Conservation (phyloP, 2,888 invertebrate species). For the Lysandra coridon region DNA sequence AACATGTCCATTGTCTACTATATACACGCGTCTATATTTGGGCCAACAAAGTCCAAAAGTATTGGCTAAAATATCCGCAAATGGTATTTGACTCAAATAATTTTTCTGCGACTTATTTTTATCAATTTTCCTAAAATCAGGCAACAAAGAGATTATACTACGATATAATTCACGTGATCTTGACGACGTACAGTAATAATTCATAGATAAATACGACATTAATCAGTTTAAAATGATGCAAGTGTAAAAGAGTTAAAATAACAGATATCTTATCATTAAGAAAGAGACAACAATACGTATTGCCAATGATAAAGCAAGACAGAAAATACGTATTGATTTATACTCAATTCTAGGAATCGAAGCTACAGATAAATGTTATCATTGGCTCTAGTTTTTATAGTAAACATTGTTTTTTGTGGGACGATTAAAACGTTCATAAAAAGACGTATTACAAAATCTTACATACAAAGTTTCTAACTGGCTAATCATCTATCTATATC, state of each 20-base stretch:
- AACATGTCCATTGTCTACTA: no score
- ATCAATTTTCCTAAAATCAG: neutral
- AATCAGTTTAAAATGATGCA: constrained; percentile 15
- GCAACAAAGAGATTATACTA: neutral
- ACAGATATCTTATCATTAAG: neutral
- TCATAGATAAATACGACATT: neutral
- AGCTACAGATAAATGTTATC: neutral
- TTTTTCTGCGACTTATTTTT: neutral
- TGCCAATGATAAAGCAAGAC: neutral
- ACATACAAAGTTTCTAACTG: no score
- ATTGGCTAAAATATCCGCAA: no score
- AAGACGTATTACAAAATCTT: neutral
- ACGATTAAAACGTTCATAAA: neutral
- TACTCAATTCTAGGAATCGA: constrained; percentile 14
- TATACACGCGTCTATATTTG: no score
- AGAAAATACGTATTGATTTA: constrained; percentile 8
- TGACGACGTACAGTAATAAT: neutral
- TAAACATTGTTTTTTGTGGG: constrained; percentile 1
- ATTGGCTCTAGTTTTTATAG: neutral
- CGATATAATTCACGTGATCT: neutral
- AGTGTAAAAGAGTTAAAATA: constrained; percentile 17
- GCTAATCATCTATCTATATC: no score
- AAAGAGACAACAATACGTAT: neutral
- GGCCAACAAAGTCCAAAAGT: no score
- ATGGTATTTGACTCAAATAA: neutral